These are phyloP conservation scores for Nyctereutes procyonoides DNA, from an alignment of 2,113 vertebrate genomes.

Conservation along the genomic window DNA sequence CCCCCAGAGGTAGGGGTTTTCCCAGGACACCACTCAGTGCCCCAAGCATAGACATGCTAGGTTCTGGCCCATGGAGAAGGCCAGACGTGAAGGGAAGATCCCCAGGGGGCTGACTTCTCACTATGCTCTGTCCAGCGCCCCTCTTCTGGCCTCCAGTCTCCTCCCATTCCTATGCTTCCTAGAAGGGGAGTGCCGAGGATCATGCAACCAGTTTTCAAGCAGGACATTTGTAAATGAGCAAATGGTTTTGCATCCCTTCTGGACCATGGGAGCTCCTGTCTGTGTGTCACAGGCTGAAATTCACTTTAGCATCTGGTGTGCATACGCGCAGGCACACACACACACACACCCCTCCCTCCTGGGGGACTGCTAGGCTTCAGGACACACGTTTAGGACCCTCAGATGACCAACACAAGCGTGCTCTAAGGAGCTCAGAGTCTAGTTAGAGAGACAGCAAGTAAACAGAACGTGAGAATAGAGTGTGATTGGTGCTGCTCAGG, in stretches of 20 bases:
- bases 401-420: too few species aligned
- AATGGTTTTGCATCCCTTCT: neutral
- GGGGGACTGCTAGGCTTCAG: too few species aligned
- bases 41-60: neutral
- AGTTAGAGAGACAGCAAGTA: neutral
- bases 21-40: neutral
- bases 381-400: neutral
- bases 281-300: neutral
- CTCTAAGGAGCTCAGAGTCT: neutral
- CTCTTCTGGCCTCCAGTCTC: neutral
- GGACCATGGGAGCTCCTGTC: neutral
- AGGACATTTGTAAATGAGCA: fast-evolving
- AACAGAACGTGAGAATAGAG: neutral
- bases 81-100: neutral
- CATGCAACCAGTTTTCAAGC: neutral
- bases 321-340: neutral
- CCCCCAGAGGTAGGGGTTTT: neutral
- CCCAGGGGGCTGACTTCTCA: neutral
- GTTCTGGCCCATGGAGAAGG: neutral
- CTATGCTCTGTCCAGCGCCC: neutral
- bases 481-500: fast-evolving
- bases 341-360: neutral
- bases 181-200: neutral
- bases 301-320: neutral
- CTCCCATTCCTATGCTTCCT: neutral